A percentile compares a stretch with the other conserved stretches of the same genome.
Conservation (phyloP, 2,113 vertebrate genomes). For the Camelus bactrianus region DNA sequence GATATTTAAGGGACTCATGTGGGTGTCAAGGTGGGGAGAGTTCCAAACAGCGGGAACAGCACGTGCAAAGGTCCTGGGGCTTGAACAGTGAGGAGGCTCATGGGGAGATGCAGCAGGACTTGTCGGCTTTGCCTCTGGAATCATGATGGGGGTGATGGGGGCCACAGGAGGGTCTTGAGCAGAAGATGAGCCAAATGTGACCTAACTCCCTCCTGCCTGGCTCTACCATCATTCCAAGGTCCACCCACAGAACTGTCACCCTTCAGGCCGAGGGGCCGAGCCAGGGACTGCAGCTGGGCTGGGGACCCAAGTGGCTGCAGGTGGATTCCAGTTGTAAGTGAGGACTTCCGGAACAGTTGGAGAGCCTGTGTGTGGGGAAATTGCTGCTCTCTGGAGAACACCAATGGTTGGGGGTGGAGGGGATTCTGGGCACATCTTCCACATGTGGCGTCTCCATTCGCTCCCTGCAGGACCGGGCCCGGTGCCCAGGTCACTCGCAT, state of each 20-base stretch:
- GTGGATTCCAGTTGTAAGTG: background rate
- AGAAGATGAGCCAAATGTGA: rapidly evolving
- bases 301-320: slow-evolving; percentile 44
- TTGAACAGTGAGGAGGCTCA: rapidly evolving
- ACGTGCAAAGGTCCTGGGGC: background rate
- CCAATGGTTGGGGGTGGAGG: background rate
- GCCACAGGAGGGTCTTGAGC: background rate
- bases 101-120: background rate
- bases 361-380: background rate
- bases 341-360: slow-evolving; percentile 13
- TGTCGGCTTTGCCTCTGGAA: background rate
- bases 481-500: background rate
- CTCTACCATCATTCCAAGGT: background rate
- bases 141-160: too few relatives aligned
- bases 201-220: background rate
- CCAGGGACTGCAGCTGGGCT: background rate
- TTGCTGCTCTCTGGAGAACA: background rate
- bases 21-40: background rate
- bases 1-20: background rate
- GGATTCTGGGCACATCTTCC: background rate
- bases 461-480: background rate
- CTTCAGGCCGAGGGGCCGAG: background rate
- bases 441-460: background rate
- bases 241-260: rapidly evolving
- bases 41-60: background rate